Percentiles rank a stretch among this genome's conserved stretches.
phyloP scores from a whole-genome alignment of 2,888 invertebrate species.

The Halocaridina rubra region DNA sequence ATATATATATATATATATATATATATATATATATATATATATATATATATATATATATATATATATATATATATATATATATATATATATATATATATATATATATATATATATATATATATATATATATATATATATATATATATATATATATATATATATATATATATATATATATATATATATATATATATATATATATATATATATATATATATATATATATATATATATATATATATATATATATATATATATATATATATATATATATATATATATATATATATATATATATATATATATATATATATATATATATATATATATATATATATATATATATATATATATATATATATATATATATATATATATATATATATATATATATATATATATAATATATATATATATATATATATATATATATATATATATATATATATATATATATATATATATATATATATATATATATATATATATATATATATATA shows the following conservation, averaged over 20 bases:
- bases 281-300: not conserved
- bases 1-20: not conserved
- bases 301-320: not conserved
- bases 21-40: conserved; percentile 1
- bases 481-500: not conserved
- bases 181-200: not conserved
- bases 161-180: not conserved
- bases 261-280: conserved; percentile 1
- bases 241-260: conserved; percentile 1
- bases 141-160: not conserved
- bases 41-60: conserved; percentile 1
- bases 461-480: not conserved
- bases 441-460: not conserved
- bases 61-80: conserved; percentile 1
- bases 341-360: not conserved
- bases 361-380: not conserved
- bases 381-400: not conserved
- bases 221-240: not conserved
- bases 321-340: not conserved
- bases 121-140: not conserved
- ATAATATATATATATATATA: not conserved
- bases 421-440: not conserved
- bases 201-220: not conserved
- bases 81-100: not conserved
- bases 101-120: not conserved